Evolutionary conservation across 2,797 vertebrate genomes (phyloP).

Genomic region (Leptodactylus fallax): DNA sequence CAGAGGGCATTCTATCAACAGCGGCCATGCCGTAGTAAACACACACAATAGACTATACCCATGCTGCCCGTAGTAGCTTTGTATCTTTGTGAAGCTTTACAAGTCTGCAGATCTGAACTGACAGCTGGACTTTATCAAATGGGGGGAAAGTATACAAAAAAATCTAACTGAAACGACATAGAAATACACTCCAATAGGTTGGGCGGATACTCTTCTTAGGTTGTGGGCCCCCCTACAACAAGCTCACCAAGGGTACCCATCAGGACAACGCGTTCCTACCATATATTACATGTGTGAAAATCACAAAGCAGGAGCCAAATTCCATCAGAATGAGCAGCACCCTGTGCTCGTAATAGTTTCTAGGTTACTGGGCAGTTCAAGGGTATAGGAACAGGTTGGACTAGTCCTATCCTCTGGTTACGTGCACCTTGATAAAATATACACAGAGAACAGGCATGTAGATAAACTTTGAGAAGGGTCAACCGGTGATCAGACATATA

Average conservation of each 20-base stretch:
- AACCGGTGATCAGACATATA: neutral
- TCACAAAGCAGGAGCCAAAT: neutral
- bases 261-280: neutral
- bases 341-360: neutral
- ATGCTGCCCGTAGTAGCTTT: neutral
- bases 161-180: neutral
- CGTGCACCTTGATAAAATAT: neutral
- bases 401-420: slow-evolving; percentile 24
- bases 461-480: slow-evolving; percentile 25
- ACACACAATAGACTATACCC: neutral
- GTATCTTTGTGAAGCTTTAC: neutral
- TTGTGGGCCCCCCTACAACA: neutral
- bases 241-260: too few species aligned
- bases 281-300: neutral
- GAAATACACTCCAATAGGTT: neutral
- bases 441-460: neutral
- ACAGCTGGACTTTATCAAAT: neutral
- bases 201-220: neutral
- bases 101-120: neutral
- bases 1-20: slow-evolving; percentile 31
- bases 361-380: slow-evolving; percentile 31
- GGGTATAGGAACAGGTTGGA: slow-evolving; percentile 47
- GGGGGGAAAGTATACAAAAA: neutral
- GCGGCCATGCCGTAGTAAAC: slow-evolving; percentile 4
- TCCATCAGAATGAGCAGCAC: neutral